These are phyloP conservation scores for Taenaris catops DNA, from an alignment of 2,888 invertebrate species.

Conservation along the genomic window DNA sequence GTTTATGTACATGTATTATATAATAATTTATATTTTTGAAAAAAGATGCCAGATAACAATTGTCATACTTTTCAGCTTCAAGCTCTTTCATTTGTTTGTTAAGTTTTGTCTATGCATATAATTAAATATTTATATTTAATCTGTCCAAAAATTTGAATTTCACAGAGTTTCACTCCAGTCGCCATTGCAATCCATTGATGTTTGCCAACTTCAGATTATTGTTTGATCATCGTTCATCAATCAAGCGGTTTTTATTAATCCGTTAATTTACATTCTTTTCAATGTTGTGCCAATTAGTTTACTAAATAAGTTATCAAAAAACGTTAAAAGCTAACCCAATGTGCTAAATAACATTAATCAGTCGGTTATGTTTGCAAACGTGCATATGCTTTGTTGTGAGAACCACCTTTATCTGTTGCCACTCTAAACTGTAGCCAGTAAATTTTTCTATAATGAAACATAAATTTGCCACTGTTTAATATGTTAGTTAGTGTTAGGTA, in stretches of 20 bases:
- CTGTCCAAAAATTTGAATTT: slow-evolving; percentile 1
- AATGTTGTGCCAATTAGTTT: slow-evolving; percentile 58
- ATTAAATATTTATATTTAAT: slow-evolving; percentile 1
- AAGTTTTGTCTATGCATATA: background rate
- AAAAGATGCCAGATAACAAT: no score
- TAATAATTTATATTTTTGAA: no score
- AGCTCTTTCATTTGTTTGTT: no score
- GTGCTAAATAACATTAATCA: slow-evolving; percentile 40
- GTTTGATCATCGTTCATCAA: slow-evolving; percentile 72
- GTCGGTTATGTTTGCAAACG: slow-evolving; percentile 60
- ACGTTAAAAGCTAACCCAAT: slow-evolving; percentile 37
- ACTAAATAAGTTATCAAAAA: slow-evolving; percentile 43
- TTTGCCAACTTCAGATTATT: slow-evolving; percentile 65
- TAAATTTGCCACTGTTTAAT: slow-evolving; percentile 52
- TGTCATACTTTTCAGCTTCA: no score
- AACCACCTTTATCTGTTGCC: slow-evolving; percentile 79
- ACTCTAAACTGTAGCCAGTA: slow-evolving; percentile 62
- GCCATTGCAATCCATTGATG: slow-evolving; percentile 42
- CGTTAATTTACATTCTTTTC: slow-evolving; percentile 54
- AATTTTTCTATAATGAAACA: slow-evolving; percentile 72
- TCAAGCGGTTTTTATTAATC: slow-evolving; percentile 70
- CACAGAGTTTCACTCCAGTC: slow-evolving; percentile 29
- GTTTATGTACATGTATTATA: no score
- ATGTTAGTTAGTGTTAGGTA: slow-evolving; percentile 38
- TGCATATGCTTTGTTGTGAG: slow-evolving; percentile 79